These are phyloP conservation scores for Formica exsecta DNA, from an alignment of 1,140 invertebrate genomes.

Conservation along the genomic window DNA sequence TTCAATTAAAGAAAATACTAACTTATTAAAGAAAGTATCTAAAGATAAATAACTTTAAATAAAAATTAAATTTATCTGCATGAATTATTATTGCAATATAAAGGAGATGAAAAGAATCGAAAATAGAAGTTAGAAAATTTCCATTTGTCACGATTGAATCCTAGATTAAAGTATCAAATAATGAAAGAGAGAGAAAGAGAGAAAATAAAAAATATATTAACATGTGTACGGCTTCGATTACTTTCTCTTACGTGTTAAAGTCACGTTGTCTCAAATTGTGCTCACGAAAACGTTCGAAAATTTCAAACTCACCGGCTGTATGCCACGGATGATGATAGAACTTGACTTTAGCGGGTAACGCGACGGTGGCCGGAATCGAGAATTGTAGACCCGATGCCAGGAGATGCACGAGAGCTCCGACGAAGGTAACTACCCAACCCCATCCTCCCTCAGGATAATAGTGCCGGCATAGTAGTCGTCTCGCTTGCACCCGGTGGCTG, in stretches of 20 bases:
- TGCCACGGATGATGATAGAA: constrained; percentile 78
- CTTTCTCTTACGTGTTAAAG: neutral
- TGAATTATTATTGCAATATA: neutral
- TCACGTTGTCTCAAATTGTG: neutral
- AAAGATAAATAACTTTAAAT: neutral
- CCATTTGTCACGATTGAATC: neutral
- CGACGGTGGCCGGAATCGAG: constrained; percentile 84
- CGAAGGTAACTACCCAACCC: constrained; percentile 92
- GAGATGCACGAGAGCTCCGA: constrained; percentile 89
- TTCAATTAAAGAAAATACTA: neutral
- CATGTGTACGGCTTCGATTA: neutral
- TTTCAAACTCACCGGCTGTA: constrained; percentile 76
- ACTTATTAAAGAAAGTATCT: neutral
- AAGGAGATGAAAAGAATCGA: neutral
- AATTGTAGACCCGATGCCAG: constrained; percentile 90
- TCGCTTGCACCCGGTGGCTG: constrained; percentile 72
- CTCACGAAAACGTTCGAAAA: neutral
- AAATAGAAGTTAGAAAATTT: neutral
- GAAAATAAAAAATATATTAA: neutral
- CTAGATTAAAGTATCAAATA: neutral
- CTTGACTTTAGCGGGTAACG: constrained; percentile 77
- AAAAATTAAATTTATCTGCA: neutral
- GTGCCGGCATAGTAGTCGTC: constrained; percentile 86
- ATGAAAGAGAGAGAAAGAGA: too few relatives aligned
- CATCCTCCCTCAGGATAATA: constrained; percentile 94